Evolutionary conservation across 2,888 invertebrate species (phyloP).

Genomic region (Terebella lapidaria): DNA sequence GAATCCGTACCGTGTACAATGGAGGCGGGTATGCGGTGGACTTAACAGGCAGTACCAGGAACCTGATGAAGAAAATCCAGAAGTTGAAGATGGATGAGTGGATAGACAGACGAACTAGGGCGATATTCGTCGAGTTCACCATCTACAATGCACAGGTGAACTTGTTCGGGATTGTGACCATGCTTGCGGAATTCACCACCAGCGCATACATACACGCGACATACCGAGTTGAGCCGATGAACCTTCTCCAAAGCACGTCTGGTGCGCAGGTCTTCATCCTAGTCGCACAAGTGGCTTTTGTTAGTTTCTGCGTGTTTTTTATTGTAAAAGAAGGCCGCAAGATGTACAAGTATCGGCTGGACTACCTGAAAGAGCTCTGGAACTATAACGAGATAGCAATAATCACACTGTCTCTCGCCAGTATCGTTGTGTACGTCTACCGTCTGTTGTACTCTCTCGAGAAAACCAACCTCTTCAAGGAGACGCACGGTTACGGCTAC

Average conservation of each 20-base stretch:
- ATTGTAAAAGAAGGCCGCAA: constrained; percentile 43
- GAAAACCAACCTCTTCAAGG: constrained; percentile 51
- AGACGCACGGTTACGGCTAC: constrained; percentile 49
- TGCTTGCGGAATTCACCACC: constrained; percentile 46
- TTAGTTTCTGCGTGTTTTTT: constrained; percentile 48
- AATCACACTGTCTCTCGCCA: constrained; percentile 44
- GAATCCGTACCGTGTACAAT: constrained; percentile 50
- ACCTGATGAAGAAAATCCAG: constrained; percentile 33
- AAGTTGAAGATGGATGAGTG: constrained; percentile 50
- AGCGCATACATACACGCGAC: constrained; percentile 43
- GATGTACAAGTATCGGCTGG: constrained; percentile 34
- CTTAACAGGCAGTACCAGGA: constrained; percentile 34
- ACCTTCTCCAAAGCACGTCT: constrained; percentile 37
- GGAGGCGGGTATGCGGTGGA: constrained; percentile 57
- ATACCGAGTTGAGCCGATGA: constrained; percentile 49
- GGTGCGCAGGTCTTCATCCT: constrained; percentile 15
- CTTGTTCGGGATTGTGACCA: constrained; percentile 44
- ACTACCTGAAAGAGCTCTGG: constrained; percentile 50
- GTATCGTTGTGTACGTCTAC: constrained; percentile 48
- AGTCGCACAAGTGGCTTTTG: constrained; percentile 31
- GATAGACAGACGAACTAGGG: constrained; percentile 57
- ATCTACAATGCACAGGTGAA: constrained; percentile 54
- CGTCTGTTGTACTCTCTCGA: constrained; percentile 39
- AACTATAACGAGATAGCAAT: constrained; percentile 36
- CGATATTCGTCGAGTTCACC: constrained; percentile 58